These are phyloP conservation scores for Oryzias curvinotus DNA, from an alignment of 2,113 vertebrate species.

Conservation along the genomic window DNA sequence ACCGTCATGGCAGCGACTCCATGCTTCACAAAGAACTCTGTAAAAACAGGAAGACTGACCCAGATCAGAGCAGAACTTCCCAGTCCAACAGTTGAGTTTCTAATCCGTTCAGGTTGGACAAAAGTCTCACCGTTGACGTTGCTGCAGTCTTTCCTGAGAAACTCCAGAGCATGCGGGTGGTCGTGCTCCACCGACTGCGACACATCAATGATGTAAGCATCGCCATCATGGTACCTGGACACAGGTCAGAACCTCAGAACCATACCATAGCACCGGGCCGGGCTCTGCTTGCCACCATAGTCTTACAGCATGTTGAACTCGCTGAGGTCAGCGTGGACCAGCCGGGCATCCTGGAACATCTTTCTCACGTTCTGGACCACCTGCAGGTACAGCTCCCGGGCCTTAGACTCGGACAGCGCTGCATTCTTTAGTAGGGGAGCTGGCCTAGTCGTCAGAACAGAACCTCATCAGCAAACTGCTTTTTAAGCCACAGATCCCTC, in stretches of 20 bases:
- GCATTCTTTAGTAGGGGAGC: constrained; percentile 93
- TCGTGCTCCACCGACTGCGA: constrained; percentile 97
- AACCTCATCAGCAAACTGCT: background rate
- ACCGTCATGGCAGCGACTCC: constrained; percentile 91
- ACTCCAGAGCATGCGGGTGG: constrained; percentile 93
- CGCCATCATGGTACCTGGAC: constrained; percentile 85
- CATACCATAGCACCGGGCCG: background rate
- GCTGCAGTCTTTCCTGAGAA: constrained; percentile 93
- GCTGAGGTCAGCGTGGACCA: constrained; percentile 97
- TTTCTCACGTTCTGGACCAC: constrained; percentile 91
- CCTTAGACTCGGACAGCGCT: constrained; percentile 86
- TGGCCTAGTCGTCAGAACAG: constrained; percentile 74
- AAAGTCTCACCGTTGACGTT: constrained; percentile 85
- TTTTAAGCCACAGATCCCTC: background rate
- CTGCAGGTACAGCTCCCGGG: constrained; percentile 89
- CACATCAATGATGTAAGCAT: constrained; percentile 89
- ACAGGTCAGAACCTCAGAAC: background rate
- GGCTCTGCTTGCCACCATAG: background rate
- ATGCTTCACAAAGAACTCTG: constrained; percentile 89
- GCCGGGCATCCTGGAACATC: constrained; percentile 92
- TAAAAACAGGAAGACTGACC: background rate
- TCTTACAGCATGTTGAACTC: constrained; percentile 97
- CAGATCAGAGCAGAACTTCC: background rate
- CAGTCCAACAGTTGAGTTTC: too few species aligned
- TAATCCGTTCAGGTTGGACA: too few species aligned